Evolutionary conservation across 2,888 invertebrate species (phyloP).

Genomic region (Drosophila mettleri): DNA sequence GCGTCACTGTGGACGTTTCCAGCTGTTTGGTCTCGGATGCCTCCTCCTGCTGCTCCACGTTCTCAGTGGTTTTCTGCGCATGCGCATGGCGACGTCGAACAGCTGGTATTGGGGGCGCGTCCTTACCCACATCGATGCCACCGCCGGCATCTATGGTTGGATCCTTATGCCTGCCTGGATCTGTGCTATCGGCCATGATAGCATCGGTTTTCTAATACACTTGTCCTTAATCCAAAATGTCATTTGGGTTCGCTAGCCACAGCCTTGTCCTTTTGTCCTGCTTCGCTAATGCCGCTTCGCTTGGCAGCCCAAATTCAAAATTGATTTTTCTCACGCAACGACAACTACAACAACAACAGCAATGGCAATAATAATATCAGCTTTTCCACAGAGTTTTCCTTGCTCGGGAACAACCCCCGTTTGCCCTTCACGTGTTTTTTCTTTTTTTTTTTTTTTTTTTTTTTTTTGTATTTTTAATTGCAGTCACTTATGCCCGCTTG

Average conservation of each 20-base stretch:
- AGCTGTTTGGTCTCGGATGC: conserved; percentile 57
- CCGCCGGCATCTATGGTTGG: conserved; percentile 68
- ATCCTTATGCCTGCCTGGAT: conserved; percentile 79
- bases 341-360: conserved; percentile 33
- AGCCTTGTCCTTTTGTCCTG: conserved; percentile 44
- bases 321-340: conserved; percentile 83
- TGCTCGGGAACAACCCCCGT: conserved; percentile 51
- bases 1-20: conserved; percentile 76
- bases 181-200: conserved; percentile 83
- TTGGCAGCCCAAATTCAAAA: conserved; percentile 60
- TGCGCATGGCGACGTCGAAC: conserved; percentile 77
- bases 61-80: conserved; percentile 63
- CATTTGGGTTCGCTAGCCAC: conserved; percentile 56
- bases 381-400: conserved; percentile 59
- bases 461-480: conserved; percentile 10
- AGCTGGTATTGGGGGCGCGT: conserved; percentile 75
- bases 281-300: conserved; percentile 15
- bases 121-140: conserved; percentile 27
- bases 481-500: conserved; percentile 25
- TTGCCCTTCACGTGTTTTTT: conserved; percentile 56
- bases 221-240: conserved; percentile 56
- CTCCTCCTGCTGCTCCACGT: conserved; percentile 43
- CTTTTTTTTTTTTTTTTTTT: conserved; percentile 13
- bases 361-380: conserved; percentile 22
- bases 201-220: conserved; percentile 65